phyloP scores from a whole-genome alignment of 2,888 invertebrate species.

The Apocheima hispidaria region DNA sequence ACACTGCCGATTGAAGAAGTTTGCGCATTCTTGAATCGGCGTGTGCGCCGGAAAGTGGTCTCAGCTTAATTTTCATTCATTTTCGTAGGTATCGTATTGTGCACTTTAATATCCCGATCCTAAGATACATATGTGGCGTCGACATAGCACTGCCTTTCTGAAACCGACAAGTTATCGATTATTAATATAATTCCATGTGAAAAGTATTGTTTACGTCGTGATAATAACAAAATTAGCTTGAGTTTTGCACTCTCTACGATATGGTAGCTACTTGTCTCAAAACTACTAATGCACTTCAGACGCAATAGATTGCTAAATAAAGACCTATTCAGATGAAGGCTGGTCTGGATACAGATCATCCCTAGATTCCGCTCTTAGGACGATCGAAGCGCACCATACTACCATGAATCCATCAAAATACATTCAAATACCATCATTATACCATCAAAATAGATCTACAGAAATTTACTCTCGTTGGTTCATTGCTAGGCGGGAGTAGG shows the following conservation, averaged over 20 bases:
- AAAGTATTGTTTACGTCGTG: constrained; percentile 29
- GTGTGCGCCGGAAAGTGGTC: too few relatives aligned
- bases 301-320: background rate
- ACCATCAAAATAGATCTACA: too few relatives aligned
- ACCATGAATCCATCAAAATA: too few relatives aligned
- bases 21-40: too few relatives aligned
- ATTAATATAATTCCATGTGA: constrained; percentile 36
- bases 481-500: too few relatives aligned
- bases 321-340: background rate
- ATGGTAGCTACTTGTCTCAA: constrained; percentile 50
- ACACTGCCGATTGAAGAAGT: too few relatives aligned
- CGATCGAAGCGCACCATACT: too few relatives aligned
- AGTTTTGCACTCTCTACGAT: constrained; percentile 59
- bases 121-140: background rate
- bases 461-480: too few relatives aligned
- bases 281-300: constrained; percentile 8
- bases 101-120: background rate
- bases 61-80: too few relatives aligned
- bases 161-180: constrained; percentile 7
- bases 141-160: constrained; percentile 20
- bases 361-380: too few relatives aligned
- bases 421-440: too few relatives aligned
- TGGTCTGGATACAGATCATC: background rate
- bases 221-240: constrained; percentile 49
- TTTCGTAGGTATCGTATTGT: background rate